A percentile compares a stretch with the other conserved stretches of the same genome.
phyloP scores from a whole-genome alignment of 53 echinoderm and acorn worm species.

The Paelopatides confundens region DNA sequence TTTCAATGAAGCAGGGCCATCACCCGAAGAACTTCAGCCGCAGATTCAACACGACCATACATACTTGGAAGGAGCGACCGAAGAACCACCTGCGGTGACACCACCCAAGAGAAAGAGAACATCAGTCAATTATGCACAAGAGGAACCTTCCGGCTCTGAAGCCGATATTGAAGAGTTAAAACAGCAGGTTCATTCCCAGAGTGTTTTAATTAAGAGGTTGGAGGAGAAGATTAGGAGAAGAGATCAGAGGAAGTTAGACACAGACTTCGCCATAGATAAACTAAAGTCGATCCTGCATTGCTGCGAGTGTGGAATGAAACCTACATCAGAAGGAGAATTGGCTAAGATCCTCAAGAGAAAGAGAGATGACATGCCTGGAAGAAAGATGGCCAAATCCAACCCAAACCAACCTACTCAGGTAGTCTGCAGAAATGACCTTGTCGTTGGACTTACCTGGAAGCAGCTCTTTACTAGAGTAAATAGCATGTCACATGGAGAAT shows the following conservation, averaged over 20 bases:
- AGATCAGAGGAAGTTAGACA: background rate
- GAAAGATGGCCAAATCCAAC: background rate
- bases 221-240: background rate
- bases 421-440: conserved; percentile 31
- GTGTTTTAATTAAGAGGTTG: background rate
- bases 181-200: background rate
- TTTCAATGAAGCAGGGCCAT: background rate
- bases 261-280: conserved; percentile 3
- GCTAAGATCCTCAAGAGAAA: conserved; percentile 35
- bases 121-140: background rate
- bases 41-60: conserved; percentile 11
- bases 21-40: background rate
- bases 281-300: conserved; percentile 1
- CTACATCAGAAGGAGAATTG: background rate
- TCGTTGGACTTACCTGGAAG: conserved; percentile 32
- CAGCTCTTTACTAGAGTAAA: conserved; percentile 41
- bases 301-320: conserved; percentile 34
- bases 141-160: background rate
- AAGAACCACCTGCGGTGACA: background rate
- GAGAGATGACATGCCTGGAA: background rate
- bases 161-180: conserved; percentile 9
- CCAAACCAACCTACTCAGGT: conserved; percentile 26
- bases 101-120: background rate
- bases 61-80: background rate
- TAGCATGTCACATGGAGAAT: conserved; percentile 16